Evolutionary conservation across 2,888 invertebrate genomes (phyloP), one percentile per base, ranked within the genome.

Genomic region (Patella pellucida): DNA sequence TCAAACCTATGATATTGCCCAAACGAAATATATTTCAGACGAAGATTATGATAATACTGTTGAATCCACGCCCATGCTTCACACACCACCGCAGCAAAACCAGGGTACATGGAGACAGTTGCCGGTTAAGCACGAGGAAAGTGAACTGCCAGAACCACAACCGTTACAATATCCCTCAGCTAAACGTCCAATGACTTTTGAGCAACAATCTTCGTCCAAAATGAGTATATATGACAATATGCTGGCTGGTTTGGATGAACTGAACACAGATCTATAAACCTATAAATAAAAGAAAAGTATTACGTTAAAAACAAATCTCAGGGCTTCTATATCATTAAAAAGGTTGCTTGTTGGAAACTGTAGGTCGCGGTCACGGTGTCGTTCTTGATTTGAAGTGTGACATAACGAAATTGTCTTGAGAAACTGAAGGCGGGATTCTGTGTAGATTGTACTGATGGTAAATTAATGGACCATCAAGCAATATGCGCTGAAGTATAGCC

Each of bases 201-300:
- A 87, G 72, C 87, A 87, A 76, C 80, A 82, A 15, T 86, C 86
- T 7, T 86, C 87, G 9, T 87, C 87, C 2, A 87, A 87, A 81
- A 85, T 87, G 77, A 87, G 87, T 73, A 82, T 87, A 15, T 87
- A 87, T 74, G 87, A 87, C 76, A 87, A 87, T 80, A 84, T 87
- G n/a, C 80, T 76, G 52, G 71, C 71, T 15, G 76, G 41, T 41
- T 41, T 41, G 41, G 41, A 41, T 41, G 41, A 41, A 41, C 5
- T 41, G 41, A 41, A 41, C 41, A 41, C 41, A 41, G 41, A 41
- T 9, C 41, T 41, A 41, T 41, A 41, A 41, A 41, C 41, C 31
- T 41, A 41, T 41, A 41, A 41, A 41, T 41, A 9, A 41, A 41
- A 41, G 41, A 7, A 41, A 41, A 41, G 41, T 41, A 41, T 41